Evolutionary conservation across 2,113 vertebrate species (phyloP).

Genomic region (Ovis aries): DNA sequence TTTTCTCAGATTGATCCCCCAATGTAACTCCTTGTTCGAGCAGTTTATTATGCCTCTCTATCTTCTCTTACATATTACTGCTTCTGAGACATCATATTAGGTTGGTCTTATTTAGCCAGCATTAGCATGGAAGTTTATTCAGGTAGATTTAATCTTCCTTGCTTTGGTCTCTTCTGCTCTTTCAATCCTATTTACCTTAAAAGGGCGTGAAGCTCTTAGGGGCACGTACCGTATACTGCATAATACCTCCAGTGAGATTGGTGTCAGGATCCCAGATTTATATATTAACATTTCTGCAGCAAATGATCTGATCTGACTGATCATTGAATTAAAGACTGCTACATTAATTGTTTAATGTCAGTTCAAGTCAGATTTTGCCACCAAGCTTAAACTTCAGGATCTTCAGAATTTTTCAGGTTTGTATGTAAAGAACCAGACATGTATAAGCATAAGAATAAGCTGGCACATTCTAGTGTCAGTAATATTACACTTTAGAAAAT

Average conservation of each 20-base stretch:
- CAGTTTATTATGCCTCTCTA: background rate
- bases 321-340: background rate
- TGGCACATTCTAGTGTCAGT: background rate
- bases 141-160: slow-evolving; percentile 9
- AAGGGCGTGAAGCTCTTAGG: background rate
- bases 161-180: background rate
- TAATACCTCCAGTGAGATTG: background rate
- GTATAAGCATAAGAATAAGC: background rate
- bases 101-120: background rate
- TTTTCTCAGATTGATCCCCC: background rate
- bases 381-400: background rate
- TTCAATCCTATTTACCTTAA: background rate
- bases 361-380: background rate
- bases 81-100: background rate
- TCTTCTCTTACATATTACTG: background rate
- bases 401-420: slow-evolving; percentile 35
- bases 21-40: background rate
- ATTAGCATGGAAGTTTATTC: background rate
- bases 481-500: background rate
- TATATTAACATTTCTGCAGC: background rate
- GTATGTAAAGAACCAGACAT: background rate
- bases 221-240: background rate
- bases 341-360: background rate
- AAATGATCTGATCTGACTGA: background rate
- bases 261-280: background rate